Evolutionary conservation across 2,888 invertebrate species (phyloP), one percentile per base, ranked within the genome.

Genomic region (Parasteatoda lunata): DNA sequence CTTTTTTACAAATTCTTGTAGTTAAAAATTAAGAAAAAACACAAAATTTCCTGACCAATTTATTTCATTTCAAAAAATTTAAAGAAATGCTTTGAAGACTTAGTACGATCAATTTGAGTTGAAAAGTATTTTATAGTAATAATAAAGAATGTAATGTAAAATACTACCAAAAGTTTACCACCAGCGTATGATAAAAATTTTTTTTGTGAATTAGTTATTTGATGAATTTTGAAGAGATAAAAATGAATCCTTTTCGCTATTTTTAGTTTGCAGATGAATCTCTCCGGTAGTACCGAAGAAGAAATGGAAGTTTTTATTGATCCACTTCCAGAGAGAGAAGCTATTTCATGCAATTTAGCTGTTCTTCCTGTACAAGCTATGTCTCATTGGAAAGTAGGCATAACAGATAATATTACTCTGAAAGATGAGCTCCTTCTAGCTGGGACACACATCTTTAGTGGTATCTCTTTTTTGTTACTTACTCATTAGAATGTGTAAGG

Each of bases 361-460:
- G 72, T 77, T 13, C 45, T 82, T 8, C 86, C 86, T 2, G 66
- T 85, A 5, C 79, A 85, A 52, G 72, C 85, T 4, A 76, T 80
- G 85, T 79, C 85, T 30, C 75, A 69, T 11, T 80, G 85, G 85
- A 80, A 79, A 65, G 76, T 85, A 3, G 80, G 80, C 45, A 5
- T 76, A 0, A 7, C 64, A 5, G 80, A 86, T 15, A 81, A 86
- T 52, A 82, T 87, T 66, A 82, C 86, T 9, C 72, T 87, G 5
- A 87, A 82, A 15, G 86, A 82, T 7, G 81, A 82, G 48, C 77
- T 82, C 5, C 72, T 87, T 4, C 52, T 82, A 45, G 72, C 86
- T 7, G 86, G 86, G 51, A 69, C 82, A 9, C 82, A 87, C 52
- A 66, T 87, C 45, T 77, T 82, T 69, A 87, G 69, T 5, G 86